phyloP scores from a whole-genome alignment of 1,140 invertebrate species.

The Bursaphelenchus mucronatus region DNA sequence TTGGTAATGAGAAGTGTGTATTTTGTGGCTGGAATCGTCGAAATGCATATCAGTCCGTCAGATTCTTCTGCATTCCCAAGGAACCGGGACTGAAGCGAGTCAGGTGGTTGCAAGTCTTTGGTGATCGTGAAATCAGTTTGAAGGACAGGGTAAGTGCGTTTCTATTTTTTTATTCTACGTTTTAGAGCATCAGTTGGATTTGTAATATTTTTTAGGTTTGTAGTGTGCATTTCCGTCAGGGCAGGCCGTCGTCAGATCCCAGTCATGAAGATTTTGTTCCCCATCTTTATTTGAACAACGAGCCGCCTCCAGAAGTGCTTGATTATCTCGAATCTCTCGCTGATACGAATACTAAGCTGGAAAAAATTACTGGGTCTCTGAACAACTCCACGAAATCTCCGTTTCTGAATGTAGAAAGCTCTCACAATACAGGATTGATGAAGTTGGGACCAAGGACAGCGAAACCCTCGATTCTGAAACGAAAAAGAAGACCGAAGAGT shows the following conservation, averaged over 20 bases:
- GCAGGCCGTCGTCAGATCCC: conserved; percentile 40
- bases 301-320: conserved; percentile 44
- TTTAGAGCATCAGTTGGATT: conserved; percentile 6
- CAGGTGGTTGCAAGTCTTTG: conserved; percentile 48
- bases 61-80: conserved; percentile 44
- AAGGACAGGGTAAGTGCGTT: conserved; percentile 42
- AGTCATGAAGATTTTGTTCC: conserved; percentile 48
- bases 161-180: conserved; percentile 17
- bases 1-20: conserved; percentile 27
- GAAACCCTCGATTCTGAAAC: conserved; percentile 30
- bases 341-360: conserved; percentile 23
- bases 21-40: conserved; percentile 34
- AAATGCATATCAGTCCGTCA: conserved; percentile 37
- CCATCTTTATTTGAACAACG: conserved; percentile 45
- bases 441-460: conserved; percentile 1
- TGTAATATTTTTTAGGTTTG: conserved; percentile 40
- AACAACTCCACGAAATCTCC: not conserved
- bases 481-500: conserved; percentile 25
- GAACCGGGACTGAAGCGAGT: conserved; percentile 53
- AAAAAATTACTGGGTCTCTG: conserved; percentile 2
- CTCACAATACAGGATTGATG: not conserved
- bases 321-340: conserved; percentile 39
- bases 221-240: conserved; percentile 47
- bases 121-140: conserved; percentile 40
- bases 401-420: not conserved